These are phyloP conservation scores for Chaetops frenatus DNA, from an alignment of 2,113 vertebrate genomes.

Conservation along the genomic window DNA sequence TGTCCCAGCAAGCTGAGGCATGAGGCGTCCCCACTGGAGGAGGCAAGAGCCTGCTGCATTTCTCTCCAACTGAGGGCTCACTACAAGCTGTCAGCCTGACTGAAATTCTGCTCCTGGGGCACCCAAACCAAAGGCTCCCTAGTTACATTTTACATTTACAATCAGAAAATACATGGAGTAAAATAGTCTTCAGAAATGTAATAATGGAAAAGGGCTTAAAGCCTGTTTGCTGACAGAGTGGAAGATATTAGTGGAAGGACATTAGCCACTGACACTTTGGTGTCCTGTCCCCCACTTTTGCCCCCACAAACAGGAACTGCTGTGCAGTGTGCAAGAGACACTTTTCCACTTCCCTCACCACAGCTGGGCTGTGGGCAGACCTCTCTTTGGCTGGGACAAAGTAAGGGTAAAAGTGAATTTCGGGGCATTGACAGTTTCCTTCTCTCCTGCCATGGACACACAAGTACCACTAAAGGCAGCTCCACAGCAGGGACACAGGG, in stretches of 20 bases:
- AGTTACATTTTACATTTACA: neutral
- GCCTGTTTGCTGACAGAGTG: neutral
- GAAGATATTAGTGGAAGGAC: neutral
- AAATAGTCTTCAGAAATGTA: neutral
- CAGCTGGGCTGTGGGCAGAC: neutral
- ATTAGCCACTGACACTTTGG: neutral
- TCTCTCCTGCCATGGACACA: neutral
- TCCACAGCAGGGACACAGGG: neutral
- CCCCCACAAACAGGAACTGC: neutral
- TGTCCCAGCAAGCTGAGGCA: neutral
- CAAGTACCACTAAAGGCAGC: neutral
- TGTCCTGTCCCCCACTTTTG: accelerated
- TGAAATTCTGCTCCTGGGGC: neutral
- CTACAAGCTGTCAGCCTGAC: neutral
- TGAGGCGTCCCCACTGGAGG: neutral
- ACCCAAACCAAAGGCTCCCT: neutral
- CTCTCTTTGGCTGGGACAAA: neutral
- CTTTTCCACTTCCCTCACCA: neutral
- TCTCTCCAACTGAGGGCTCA: neutral
- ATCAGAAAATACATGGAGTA: neutral
- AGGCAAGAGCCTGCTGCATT: neutral
- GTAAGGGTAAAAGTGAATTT: neutral
- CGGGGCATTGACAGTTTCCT: accelerated
- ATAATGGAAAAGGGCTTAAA: neutral
- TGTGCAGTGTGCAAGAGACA: neutral